Evolutionary conservation across 2,797 vertebrate species (phyloP).

Genomic region (Neostethus bicornis): DNA sequence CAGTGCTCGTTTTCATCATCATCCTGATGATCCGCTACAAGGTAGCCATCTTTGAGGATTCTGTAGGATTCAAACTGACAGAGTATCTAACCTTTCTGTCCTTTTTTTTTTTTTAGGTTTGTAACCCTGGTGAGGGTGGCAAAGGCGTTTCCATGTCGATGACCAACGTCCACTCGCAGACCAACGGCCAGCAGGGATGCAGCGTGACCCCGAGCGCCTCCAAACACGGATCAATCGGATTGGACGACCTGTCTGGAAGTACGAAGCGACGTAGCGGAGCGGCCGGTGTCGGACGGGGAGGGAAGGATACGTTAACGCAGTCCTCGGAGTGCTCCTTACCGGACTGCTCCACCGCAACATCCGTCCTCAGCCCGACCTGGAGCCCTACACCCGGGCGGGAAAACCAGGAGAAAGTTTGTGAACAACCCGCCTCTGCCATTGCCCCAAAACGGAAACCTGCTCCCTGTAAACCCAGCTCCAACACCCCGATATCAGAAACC

Average conservation of each 20-base stretch:
- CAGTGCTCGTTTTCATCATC: slow-evolving; percentile 97
- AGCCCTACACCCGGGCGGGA: slow-evolving; percentile 48
- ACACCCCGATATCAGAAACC: slow-evolving; percentile 50
- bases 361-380: slow-evolving; percentile 80
- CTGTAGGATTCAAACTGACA: neutral
- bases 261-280: slow-evolving; percentile 57
- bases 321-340: slow-evolving; percentile 84
- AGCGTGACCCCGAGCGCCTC: slow-evolving; percentile 84
- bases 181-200: slow-evolving; percentile 92
- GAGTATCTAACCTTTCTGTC: neutral
- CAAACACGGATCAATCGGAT: slow-evolving; percentile 83
- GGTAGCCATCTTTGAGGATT: slow-evolving; percentile 76
- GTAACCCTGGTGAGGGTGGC: slow-evolving; percentile 86
- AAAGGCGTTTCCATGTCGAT: slow-evolving; percentile 89
- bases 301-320: slow-evolving; percentile 74
- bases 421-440: slow-evolving; percentile 62
- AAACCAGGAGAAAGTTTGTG: slow-evolving; percentile 40
- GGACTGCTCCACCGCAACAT: slow-evolving; percentile 87
- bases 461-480: slow-evolving; percentile 69
- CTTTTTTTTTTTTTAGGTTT: slow-evolving; percentile 78
- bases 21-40: slow-evolving; percentile 99
- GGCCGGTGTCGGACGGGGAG: slow-evolving; percentile 64
- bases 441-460: slow-evolving; percentile 87
- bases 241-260: slow-evolving; percentile 63
- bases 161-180: slow-evolving; percentile 96